A percentile compares a stretch with the other conserved stretches of the same genome.
Conservation (phyloP, 2,797 vertebrate species). For the Sebastes nivosus region DNA sequence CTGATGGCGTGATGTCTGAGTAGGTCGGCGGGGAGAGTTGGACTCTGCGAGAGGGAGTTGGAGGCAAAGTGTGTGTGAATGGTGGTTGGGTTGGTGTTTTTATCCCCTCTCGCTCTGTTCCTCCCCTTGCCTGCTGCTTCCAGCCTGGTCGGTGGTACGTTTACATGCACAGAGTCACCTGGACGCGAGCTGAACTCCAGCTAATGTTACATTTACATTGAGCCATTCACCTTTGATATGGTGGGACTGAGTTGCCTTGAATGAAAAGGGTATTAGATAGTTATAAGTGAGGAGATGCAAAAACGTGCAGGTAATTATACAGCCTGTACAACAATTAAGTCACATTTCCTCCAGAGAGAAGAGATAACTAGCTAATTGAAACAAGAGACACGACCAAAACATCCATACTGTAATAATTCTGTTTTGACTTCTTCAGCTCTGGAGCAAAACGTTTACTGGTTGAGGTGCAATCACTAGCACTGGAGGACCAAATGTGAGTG, state of each 20-base stretch:
- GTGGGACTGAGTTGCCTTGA: not conserved
- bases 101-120: conserved; percentile 2
- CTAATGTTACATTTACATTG: not conserved
- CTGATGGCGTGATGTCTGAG: conserved; percentile 38
- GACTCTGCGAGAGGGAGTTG: not conserved
- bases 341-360: too few relatives aligned
- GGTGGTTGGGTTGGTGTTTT: not conserved
- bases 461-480: not conserved
- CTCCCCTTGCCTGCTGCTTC: conserved; percentile 3
- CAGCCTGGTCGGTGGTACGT: conserved; percentile 29
- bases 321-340: too few relatives aligned
- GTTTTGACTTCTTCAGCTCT: too few relatives aligned
- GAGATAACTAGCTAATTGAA: too few relatives aligned
- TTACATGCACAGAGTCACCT: conserved; percentile 67
- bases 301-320: too few relatives aligned
- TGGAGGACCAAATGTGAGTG: not conserved
- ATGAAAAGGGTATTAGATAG: not conserved
- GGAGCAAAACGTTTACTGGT: too few relatives aligned
- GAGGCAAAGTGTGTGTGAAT: not conserved
- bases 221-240: not conserved
- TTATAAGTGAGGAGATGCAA: too few relatives aligned
- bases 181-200: not conserved
- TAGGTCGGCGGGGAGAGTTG: not conserved
- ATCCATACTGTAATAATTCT: too few relatives aligned
- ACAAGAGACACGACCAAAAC: too few relatives aligned